These are phyloP conservation scores for Drosophila tristis DNA, from an alignment of 1,140 invertebrate species.

Conservation along the genomic window DNA sequence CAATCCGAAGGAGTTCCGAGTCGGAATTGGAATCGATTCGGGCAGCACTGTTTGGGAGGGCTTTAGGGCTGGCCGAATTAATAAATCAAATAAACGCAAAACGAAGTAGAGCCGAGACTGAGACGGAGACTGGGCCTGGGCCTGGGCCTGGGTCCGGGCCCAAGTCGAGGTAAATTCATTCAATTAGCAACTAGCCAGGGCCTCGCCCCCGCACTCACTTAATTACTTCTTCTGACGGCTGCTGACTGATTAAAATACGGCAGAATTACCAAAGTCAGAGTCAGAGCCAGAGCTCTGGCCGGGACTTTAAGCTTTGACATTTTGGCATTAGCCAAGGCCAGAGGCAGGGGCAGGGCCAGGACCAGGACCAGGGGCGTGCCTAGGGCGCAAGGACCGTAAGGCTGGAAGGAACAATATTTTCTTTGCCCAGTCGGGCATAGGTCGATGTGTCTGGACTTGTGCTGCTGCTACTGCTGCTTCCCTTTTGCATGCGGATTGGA, in stretches of 20 bases:
- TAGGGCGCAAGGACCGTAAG: not conserved
- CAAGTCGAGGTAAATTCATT: slow-evolving; percentile 56
- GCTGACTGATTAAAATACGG: slow-evolving; percentile 64
- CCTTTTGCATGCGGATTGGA: slow-evolving; percentile 35
- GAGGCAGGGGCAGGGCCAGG: not conserved
- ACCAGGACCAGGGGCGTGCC: not conserved
- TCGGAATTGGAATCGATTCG: slow-evolving; percentile 30
- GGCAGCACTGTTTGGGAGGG: not conserved
- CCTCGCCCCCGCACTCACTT: slow-evolving; percentile 32
- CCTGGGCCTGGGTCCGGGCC: too few relatives aligned
- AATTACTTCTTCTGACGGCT: slow-evolving; percentile 61
- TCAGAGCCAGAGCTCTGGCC: not conserved
- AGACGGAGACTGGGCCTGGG: too few relatives aligned
- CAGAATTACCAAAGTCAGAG: slow-evolving; percentile 2
- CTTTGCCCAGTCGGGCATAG: slow-evolving; percentile 70
- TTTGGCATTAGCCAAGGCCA: slow-evolving; percentile 42
- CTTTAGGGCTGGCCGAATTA: slow-evolving; percentile 47
- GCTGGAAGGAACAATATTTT: slow-evolving; percentile 63
- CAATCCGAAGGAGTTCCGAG: slow-evolving; percentile 17
- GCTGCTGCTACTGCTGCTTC: slow-evolving; percentile 38
- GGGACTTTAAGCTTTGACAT: slow-evolving; percentile 68
- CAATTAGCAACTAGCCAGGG: slow-evolving; percentile 53
- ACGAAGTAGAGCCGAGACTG: slow-evolving; percentile 9
- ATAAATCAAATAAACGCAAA: slow-evolving; percentile 69
- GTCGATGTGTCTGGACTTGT: slow-evolving; percentile 62